Conservation (phyloP, 2,888 invertebrate genomes). For the Bruchidius siliquastri region DNA sequence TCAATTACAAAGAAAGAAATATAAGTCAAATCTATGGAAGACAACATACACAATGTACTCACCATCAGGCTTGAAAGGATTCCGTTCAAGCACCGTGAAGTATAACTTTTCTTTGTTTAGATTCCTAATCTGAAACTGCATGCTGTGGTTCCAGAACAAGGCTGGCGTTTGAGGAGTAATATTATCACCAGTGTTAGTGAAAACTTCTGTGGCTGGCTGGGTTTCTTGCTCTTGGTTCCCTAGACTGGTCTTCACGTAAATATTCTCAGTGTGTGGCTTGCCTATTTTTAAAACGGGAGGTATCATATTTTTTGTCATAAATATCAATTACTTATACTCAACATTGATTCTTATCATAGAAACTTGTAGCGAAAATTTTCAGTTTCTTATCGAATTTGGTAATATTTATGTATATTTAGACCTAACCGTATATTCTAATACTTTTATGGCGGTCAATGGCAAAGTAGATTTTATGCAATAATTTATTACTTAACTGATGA, state of each 20-base stretch:
- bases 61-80: conserved; percentile 71
- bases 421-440: too few relatives aligned
- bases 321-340: too few relatives aligned
- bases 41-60: conserved; percentile 26
- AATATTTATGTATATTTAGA: too few relatives aligned
- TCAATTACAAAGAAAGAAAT: too few relatives aligned
- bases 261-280: conserved; percentile 55
- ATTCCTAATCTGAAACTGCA: conserved; percentile 72
- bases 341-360: too few relatives aligned
- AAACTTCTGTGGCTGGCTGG: conserved; percentile 54
- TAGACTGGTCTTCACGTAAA: conserved; percentile 70
- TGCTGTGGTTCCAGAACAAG: conserved; percentile 68
- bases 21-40: too few relatives aligned
- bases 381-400: too few relatives aligned
- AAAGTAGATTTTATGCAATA: too few relatives aligned
- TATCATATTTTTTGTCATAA: too few relatives aligned
- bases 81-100: conserved; percentile 66
- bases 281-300: conserved; percentile 42
- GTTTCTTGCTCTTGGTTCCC: conserved; percentile 69
- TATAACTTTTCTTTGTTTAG: conserved; percentile 63
- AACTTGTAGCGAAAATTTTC: too few relatives aligned
- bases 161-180: conserved; percentile 38
- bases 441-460: too few relatives aligned
- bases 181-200: conserved; percentile 42
- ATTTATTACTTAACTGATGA: too few relatives aligned